Evolutionary conservation across 1,140 invertebrate species (phyloP).

Genomic region (Oryctes rhinoceros): DNA sequence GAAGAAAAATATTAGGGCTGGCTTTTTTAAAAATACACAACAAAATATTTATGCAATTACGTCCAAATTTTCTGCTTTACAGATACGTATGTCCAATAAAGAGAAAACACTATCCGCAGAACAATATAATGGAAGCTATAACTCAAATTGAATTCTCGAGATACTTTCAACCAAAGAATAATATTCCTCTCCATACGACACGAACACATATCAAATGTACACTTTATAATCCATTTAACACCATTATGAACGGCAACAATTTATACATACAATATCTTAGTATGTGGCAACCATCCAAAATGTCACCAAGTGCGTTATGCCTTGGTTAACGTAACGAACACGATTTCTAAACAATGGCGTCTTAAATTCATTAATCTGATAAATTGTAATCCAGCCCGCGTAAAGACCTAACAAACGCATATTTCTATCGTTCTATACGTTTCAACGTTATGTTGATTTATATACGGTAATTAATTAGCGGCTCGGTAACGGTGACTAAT

Average conservation of each 20-base stretch:
- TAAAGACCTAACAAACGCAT: constrained; percentile 15
- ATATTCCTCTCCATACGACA: background rate
- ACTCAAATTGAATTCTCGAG: too few species aligned
- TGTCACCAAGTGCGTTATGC: constrained; percentile 23
- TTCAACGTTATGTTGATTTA: constrained; percentile 31
- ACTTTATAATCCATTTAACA: constrained; percentile 37
- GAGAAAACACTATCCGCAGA: too few species aligned
- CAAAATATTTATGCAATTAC: too few species aligned
- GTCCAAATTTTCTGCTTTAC: too few species aligned
- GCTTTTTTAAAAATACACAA: too few species aligned
- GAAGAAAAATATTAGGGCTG: too few species aligned
- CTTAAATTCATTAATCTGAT: constrained; percentile 31
- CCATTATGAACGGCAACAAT: background rate
- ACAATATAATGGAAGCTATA: too few species aligned
- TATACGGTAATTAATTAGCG: constrained; percentile 34
- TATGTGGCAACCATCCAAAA: constrained; percentile 27
- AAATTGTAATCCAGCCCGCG: constrained; percentile 12
- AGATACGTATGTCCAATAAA: too few species aligned
- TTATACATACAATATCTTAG: background rate
- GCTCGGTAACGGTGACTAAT: constrained; percentile 10
- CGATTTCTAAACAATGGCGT: constrained; percentile 27
- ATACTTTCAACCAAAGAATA: too few species aligned
- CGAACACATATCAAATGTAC: constrained; percentile 16
- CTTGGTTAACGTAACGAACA: background rate
- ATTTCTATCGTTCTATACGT: constrained; percentile 21